Evolutionary conservation across 2,113 vertebrate species (phyloP).

Genomic region (Phodopus roborovskii): DNA sequence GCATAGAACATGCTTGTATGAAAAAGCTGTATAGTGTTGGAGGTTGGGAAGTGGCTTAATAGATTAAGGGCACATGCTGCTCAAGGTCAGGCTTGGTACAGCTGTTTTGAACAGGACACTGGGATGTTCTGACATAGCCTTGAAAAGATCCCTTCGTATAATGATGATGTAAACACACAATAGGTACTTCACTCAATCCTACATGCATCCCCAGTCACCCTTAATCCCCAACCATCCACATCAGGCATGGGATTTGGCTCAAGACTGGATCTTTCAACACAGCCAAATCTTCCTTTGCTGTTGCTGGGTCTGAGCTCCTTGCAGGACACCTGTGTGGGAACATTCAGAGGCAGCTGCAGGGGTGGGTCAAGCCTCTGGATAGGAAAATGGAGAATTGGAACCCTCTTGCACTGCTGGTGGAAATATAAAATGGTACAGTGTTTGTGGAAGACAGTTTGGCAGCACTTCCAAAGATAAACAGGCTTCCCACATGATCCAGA

Average conservation of each 20-base stretch:
- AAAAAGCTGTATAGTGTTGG: not conserved
- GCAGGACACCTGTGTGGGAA: fast-evolving
- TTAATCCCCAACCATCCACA: not conserved
- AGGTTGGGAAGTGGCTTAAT: not conserved
- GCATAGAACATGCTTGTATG: not conserved
- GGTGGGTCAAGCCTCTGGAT: not conserved
- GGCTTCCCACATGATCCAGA: not conserved
- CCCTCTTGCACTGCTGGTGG: fast-evolving
- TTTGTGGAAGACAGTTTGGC: not conserved
- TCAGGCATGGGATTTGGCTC: not conserved
- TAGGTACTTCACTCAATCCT: not conserved
- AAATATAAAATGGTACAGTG: not conserved
- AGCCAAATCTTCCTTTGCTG: not conserved
- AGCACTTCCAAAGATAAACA: not conserved
- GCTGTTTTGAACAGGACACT: not conserved
- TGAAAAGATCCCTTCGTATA: not conserved
- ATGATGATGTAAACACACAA: not conserved
- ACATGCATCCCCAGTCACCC: not conserved
- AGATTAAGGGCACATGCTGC: not conserved
- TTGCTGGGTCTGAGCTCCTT: not conserved
- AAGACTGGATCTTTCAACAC: not conserved
- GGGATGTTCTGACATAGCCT: not conserved
- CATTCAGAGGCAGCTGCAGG: not conserved
- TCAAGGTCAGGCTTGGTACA: not conserved
- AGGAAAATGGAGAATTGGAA: not conserved